Conservation (phyloP, 53 echinoderm and acorn worm species). For the Patiria pectinifera region DNA sequence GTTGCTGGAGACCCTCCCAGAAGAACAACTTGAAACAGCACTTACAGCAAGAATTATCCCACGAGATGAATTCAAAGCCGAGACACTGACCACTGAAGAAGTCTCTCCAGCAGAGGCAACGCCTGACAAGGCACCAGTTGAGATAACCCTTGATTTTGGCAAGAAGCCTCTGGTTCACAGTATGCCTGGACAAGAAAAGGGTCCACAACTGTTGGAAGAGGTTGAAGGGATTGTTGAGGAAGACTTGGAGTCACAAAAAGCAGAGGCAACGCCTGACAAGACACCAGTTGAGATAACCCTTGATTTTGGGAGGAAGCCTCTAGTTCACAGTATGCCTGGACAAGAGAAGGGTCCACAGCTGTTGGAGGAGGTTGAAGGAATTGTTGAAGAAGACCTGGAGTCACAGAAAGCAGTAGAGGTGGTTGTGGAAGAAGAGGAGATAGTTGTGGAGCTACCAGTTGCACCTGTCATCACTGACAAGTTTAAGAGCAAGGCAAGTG, state of each 20-base stretch:
- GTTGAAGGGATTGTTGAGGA: slow-evolving; percentile 36
- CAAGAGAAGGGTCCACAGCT: slow-evolving; percentile 48
- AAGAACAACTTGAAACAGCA: slow-evolving; percentile 52
- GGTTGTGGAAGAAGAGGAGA: slow-evolving; percentile 64
- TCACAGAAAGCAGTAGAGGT: slow-evolving; percentile 45
- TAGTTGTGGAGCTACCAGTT: slow-evolving; percentile 61
- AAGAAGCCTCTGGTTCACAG: slow-evolving; percentile 41
- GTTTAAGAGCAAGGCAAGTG: slow-evolving; percentile 80
- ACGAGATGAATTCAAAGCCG: slow-evolving; percentile 43
- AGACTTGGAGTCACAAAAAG: slow-evolving; percentile 41
- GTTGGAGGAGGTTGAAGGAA: slow-evolving; percentile 44
- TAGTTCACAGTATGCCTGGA: slow-evolving; percentile 51
- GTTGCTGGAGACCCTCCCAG: slow-evolving; percentile 46
- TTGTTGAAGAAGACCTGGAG: slow-evolving; percentile 37
- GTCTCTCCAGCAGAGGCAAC: slow-evolving; percentile 35
- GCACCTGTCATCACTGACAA: slow-evolving; percentile 83
- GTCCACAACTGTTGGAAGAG: slow-evolving; percentile 46
- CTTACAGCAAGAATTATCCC: slow-evolving; percentile 48
- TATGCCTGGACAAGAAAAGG: slow-evolving; percentile 46
- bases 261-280: slow-evolving; percentile 23
- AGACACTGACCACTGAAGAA: slow-evolving; percentile 58
- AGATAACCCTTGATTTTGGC: slow-evolving; percentile 35
- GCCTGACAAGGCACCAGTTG: slow-evolving; percentile 35
- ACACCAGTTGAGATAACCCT: slow-evolving; percentile 39
- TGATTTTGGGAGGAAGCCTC: slow-evolving; percentile 29